Evolutionary conservation across 2,113 vertebrate genomes (phyloP).

Genomic region (Cololabis saira): DNA sequence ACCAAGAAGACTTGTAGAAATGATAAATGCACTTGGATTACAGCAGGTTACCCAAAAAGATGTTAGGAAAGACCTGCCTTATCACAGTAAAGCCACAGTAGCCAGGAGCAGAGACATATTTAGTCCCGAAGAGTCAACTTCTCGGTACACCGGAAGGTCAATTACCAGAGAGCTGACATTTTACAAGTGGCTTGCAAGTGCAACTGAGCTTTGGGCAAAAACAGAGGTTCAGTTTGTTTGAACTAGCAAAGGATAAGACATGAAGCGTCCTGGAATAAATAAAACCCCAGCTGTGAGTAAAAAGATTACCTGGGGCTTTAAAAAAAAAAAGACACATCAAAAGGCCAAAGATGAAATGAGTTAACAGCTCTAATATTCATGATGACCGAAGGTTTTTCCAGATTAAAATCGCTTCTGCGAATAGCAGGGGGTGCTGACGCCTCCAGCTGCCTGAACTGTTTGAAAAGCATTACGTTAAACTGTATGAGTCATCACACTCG

Average conservation of each 20-base stretch:
- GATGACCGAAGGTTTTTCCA: slow-evolving; percentile 22
- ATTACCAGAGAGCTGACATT: slow-evolving; percentile 48
- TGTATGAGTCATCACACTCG: slow-evolving; percentile 4
- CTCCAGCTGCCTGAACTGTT: slow-evolving; percentile 19
- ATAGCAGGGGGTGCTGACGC: background rate
- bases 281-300: slow-evolving; percentile 25
- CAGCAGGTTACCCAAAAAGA: background rate
- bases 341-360: slow-evolving; percentile 17
- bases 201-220: slow-evolving; percentile 41
- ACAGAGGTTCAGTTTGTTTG: slow-evolving; percentile 20
- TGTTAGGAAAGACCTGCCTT: background rate
- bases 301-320: slow-evolving; percentile 38
- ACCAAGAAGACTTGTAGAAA: background rate
- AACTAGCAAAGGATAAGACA: slow-evolving; percentile 12
- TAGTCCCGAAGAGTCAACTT: slow-evolving; percentile 2
- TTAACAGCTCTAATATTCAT: slow-evolving; percentile 39
- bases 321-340: slow-evolving; percentile 45
- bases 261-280: slow-evolving; percentile 27
- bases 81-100: slow-evolving; percentile 1
- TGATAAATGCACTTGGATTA: background rate
- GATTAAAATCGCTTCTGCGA: slow-evolving; percentile 20
- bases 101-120: background rate
- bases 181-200: slow-evolving; percentile 36
- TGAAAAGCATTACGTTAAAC: slow-evolving; percentile 20
- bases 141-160: slow-evolving; percentile 28